Evolutionary conservation across 2,113 vertebrate species (phyloP).

Genomic region (Eira barbara): DNA sequence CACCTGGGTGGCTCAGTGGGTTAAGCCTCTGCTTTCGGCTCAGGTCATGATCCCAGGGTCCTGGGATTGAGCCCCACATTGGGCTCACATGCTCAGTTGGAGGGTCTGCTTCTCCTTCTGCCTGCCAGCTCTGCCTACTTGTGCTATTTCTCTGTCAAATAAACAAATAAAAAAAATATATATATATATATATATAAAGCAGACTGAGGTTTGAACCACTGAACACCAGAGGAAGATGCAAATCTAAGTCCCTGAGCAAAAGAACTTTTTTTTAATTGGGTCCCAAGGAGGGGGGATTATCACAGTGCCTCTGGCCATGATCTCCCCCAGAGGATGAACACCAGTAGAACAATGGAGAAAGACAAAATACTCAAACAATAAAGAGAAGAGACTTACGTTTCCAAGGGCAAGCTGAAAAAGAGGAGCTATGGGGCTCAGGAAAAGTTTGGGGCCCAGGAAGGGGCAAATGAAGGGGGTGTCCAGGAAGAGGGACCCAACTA

Average conservation of each 20-base stretch:
- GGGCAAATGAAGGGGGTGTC: rapidly evolving
- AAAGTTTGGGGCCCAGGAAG: not conserved
- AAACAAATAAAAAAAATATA: too few relatives aligned
- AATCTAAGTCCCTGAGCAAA: not conserved
- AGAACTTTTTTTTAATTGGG: not conserved
- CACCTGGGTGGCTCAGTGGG: too few relatives aligned
- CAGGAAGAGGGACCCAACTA: not conserved
- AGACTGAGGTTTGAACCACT: not conserved
- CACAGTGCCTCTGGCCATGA: too few relatives aligned
- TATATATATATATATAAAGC: too few relatives aligned
- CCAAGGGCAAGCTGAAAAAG: not conserved
- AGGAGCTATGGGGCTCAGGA: not conserved
- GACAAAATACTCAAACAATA: not conserved
- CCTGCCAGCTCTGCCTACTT: too few relatives aligned
- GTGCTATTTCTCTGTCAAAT: too few relatives aligned
- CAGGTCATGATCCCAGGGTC: too few relatives aligned
- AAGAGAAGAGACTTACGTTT: not conserved
- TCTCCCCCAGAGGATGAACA: not conserved
- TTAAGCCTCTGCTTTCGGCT: too few relatives aligned
- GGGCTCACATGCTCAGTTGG: too few relatives aligned
- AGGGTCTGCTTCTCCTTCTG: too few relatives aligned
- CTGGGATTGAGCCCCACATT: too few relatives aligned
- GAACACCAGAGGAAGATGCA: not conserved
- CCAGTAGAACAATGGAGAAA: not conserved
- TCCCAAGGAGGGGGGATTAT: not conserved